A percentile compares a stretch with the other conserved stretches of the same genome.
phyloP scores from a whole-genome alignment of 37 sponge, comb jelly and placozoan species.

The Aplysina aerophoba region DNA sequence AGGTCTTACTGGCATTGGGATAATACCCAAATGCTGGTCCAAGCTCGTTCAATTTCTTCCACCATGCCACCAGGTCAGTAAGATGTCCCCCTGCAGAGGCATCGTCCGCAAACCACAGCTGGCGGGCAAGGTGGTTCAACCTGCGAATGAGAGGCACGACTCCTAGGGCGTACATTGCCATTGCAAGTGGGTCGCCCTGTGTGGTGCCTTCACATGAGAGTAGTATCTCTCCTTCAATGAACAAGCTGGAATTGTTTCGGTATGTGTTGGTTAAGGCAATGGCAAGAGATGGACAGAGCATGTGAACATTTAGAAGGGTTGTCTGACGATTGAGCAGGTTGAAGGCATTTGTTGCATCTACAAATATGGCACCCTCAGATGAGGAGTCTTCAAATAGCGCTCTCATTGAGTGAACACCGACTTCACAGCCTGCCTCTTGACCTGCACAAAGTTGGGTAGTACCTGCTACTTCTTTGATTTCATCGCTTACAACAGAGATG shows the following conservation, averaged over 20 bases:
- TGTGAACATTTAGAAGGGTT: neutral
- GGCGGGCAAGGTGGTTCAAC: neutral
- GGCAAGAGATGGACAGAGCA: constrained; percentile 25
- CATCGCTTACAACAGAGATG: neutral
- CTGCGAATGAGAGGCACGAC: neutral
- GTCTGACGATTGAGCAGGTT: constrained; percentile 10
- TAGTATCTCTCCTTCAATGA: constrained; percentile 20
- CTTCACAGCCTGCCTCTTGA: constrained; percentile 14
- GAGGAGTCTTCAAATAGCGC: neutral
- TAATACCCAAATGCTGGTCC: constrained; percentile 36
- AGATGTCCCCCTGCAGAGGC: constrained; percentile 12
- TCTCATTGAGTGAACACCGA: constrained; percentile 4
- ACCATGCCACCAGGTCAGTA: neutral
- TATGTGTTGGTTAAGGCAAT: constrained; percentile 10
- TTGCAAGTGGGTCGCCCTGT: constrained; percentile 17
- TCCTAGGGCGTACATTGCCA: constrained; percentile 14
- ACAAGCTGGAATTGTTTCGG: neutral
- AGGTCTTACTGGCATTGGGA: constrained; percentile 24
- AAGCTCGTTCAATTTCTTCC: constrained; percentile 25
- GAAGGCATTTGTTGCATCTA: constrained; percentile 36
- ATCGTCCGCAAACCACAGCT: constrained; percentile 28
- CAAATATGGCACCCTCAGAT: neutral
- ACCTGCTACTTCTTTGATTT: neutral
- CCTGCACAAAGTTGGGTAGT: constrained; percentile 25
- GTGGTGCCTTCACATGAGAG: constrained; percentile 19